phyloP scores from a whole-genome alignment of 2,888 invertebrate genomes.

The Eumacrocentrus americanus region DNA sequence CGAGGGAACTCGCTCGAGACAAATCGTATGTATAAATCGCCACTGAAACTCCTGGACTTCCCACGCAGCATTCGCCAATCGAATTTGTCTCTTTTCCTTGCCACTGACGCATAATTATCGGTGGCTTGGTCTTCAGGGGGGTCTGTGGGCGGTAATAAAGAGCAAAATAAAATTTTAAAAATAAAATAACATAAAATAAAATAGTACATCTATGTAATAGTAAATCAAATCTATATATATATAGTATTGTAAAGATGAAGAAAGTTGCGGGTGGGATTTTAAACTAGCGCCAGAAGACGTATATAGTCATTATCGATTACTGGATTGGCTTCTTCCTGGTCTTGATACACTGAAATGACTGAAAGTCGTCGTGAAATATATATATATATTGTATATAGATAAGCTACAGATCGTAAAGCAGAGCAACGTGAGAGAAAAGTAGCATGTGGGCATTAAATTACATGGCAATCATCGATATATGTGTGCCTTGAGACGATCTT shows the following conservation, averaged over 20 bases:
- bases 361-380: background rate
- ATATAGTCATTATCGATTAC: background rate
- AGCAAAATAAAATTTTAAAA: background rate
- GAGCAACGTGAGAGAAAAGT: constrained; percentile 11
- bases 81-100: background rate
- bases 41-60: background rate
- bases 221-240: no score
- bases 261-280: background rate
- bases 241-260: no score
- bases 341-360: background rate
- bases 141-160: background rate
- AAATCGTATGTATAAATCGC: background rate
- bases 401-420: constrained; percentile 23
- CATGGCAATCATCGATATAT: constrained; percentile 41
- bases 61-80: background rate
- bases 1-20: background rate
- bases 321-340: background rate
- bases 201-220: no score
- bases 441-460: constrained; percentile 42
- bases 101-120: background rate
- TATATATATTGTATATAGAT: constrained; percentile 17
- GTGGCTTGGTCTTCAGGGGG: background rate
- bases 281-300: background rate
- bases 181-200: background rate
- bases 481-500: constrained; percentile 36